Conservation (phyloP, 2,797 vertebrate species). For the Eutrigla gurnardus region DNA sequence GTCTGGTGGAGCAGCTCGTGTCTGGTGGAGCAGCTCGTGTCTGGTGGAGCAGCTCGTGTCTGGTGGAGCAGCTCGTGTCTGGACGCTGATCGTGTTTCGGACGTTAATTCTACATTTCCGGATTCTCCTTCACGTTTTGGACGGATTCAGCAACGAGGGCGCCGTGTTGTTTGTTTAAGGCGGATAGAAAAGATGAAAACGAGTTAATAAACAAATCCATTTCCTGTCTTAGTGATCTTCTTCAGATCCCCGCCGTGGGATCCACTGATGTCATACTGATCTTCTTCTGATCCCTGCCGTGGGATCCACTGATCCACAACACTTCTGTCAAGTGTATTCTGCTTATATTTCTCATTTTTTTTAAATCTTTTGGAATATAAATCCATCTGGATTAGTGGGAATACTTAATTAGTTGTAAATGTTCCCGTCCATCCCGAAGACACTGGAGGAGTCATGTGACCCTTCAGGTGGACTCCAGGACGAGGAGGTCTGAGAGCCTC, state of each 20-base stretch:
- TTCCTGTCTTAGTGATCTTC: not conserved
- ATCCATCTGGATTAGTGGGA: not conserved
- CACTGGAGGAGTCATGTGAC: slow-evolving; percentile 7
- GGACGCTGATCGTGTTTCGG: no score
- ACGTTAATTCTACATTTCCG: no score
- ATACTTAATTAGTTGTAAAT: not conserved
- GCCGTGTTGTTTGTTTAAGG: not conserved
- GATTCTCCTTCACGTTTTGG: not conserved
- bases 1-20: no score
- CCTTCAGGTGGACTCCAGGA: slow-evolving; percentile 29
- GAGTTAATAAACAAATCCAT: no score
- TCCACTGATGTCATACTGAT: not conserved
- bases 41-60: no score
- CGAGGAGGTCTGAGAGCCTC: slow-evolving; percentile 47
- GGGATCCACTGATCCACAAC: no score
- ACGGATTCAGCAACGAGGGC: not conserved
- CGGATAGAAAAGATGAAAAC: not conserved
- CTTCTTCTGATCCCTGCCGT: no score
- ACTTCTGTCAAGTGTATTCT: no score
- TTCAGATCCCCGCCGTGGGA: not conserved
- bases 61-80: no score
- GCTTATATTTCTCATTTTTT: no score
- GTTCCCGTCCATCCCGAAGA: not conserved
- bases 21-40: no score
- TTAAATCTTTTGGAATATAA: not conserved